Percentiles rank a stretch among this genome's conserved stretches.
phyloP scores from a whole-genome alignment of 2,888 invertebrate genomes.

The Drosophila anomelani region DNA sequence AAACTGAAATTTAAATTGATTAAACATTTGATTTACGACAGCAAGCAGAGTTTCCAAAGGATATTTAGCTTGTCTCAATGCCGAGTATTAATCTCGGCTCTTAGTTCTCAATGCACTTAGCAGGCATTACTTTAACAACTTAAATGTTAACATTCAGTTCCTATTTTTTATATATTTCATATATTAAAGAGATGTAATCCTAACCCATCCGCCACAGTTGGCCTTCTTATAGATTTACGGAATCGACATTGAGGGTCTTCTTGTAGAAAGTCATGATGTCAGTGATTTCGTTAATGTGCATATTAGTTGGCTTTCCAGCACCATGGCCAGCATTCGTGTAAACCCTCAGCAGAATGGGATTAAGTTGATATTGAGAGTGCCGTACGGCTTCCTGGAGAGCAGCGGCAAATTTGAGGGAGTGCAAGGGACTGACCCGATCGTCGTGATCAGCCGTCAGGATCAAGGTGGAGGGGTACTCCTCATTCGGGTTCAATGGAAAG shows the following conservation, averaged over 20 bases:
- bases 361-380: slow-evolving; percentile 88
- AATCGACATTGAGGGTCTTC: slow-evolving; percentile 81
- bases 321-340: slow-evolving; percentile 99
- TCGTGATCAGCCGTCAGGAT: slow-evolving; percentile 99
- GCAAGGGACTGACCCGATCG: slow-evolving; percentile 98
- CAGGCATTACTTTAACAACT: too few relatives aligned
- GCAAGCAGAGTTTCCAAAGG: slow-evolving; percentile 11
- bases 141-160: too few relatives aligned
- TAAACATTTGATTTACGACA: slow-evolving; percentile 81
- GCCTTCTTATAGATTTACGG: slow-evolving; percentile 70
- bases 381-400: slow-evolving; percentile 92
- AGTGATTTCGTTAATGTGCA: slow-evolving; percentile 97
- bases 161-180: background rate
- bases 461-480: slow-evolving; percentile 95
- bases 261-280: slow-evolving; percentile 89
- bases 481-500: slow-evolving; percentile 86
- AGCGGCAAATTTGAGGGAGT: slow-evolving; percentile 97
- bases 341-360: slow-evolving; percentile 94
- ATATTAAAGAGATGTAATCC: background rate
- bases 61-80: background rate
- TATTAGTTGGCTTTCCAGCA: slow-evolving; percentile 97
- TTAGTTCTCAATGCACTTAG: too few relatives aligned
- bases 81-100: background rate
- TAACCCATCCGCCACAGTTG: background rate
- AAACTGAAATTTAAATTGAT: slow-evolving; percentile 78